Conservation (phyloP, 2,797 vertebrate genomes). For the Malacoctenus gilli region DNA sequence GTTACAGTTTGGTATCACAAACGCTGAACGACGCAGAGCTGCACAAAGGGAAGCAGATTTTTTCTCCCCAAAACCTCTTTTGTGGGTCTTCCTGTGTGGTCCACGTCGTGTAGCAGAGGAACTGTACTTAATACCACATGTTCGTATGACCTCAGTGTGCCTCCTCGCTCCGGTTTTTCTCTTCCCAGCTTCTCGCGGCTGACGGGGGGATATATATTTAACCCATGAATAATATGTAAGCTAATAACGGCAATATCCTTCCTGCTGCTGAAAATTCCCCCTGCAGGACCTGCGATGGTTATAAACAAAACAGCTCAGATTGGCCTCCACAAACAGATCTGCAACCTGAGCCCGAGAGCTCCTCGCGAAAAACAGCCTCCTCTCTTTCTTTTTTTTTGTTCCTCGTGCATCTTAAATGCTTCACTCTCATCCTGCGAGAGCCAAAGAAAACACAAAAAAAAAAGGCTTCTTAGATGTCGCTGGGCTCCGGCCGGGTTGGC, state of each 20-base stretch:
- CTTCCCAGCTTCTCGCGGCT: slow-evolving; percentile 44
- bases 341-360: slow-evolving; percentile 64
- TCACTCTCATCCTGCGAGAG: slow-evolving; percentile 56
- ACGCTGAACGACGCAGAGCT: no score
- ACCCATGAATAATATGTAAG: slow-evolving; percentile 61
- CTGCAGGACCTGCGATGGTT: slow-evolving; percentile 48
- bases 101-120: slow-evolving; percentile 41
- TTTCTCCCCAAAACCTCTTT: slow-evolving; percentile 9
- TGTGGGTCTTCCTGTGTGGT: slow-evolving; percentile 41
- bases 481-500: slow-evolving; percentile 41
- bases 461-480: slow-evolving; percentile 58
- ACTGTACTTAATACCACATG: slow-evolving; percentile 41
- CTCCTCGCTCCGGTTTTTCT: slow-evolving; percentile 32
- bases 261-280: slow-evolving; percentile 45
- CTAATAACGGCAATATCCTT: slow-evolving; percentile 59
- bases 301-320: slow-evolving; percentile 61
- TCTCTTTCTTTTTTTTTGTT: no score
- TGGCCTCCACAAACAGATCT: slow-evolving; percentile 63
- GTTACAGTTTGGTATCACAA: no score
- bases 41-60: not conserved
- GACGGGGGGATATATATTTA: slow-evolving; percentile 62
- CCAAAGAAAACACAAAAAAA: slow-evolving; percentile 59
- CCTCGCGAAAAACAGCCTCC: slow-evolving; percentile 41
- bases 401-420: slow-evolving; percentile 53
- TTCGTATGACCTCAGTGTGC: slow-evolving; percentile 42